Conservation (phyloP, 2,888 invertebrate species). For the Nomada fucata region DNA sequence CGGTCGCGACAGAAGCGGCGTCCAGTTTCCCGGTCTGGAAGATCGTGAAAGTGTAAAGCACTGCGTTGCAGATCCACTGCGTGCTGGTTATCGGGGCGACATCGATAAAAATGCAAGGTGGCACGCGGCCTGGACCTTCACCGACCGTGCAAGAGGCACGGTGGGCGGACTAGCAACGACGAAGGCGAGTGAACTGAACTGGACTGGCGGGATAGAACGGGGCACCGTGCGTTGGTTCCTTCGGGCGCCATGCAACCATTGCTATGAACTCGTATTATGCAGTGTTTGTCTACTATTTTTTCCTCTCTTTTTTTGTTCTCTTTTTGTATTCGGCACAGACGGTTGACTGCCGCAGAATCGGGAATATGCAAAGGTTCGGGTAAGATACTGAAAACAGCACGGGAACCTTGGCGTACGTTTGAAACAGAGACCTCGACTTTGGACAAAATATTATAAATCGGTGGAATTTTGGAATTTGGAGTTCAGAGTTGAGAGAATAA, state of each 20-base stretch:
- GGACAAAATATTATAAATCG: neutral
- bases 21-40: conserved; percentile 54
- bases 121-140: conserved; percentile 77
- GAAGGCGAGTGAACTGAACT: conserved; percentile 68
- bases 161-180: conserved; percentile 79
- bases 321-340: no score
- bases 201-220: conserved; percentile 61
- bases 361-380: no score
- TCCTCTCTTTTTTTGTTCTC: no score
- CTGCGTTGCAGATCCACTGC: conserved; percentile 63
- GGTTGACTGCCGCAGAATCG: no score
- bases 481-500: neutral
- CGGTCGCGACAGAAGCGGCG: conserved; percentile 37
- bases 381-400: no score
- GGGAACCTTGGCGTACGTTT: no score
- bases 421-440: neutral
- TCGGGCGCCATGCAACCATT: conserved; percentile 57
- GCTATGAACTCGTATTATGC: no score
- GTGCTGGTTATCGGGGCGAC: conserved; percentile 70
- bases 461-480: neutral
- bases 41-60: conserved; percentile 79
- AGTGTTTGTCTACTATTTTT: no score
- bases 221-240: conserved; percentile 40
- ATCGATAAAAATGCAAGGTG: conserved; percentile 80
- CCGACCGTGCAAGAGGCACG: conserved; percentile 63